Evolutionary conservation across 2,888 invertebrate genomes (phyloP).

Genomic region (Oxytorus armatus): DNA sequence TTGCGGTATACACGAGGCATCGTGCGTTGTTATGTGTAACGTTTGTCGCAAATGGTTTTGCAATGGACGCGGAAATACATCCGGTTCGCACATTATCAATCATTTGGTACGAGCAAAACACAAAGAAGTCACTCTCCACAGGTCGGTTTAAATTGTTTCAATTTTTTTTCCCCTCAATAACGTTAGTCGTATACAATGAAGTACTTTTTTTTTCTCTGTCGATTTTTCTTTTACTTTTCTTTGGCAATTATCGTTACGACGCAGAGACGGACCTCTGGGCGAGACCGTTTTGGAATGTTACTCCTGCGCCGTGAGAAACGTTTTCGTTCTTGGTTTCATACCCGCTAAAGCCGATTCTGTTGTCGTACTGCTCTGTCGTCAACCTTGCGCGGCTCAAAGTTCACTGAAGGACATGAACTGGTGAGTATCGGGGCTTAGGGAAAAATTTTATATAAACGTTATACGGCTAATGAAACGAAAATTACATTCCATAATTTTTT

Average conservation of each 20-base stretch:
- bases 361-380: conserved; percentile 97
- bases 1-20: conserved; percentile 99
- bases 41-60: conserved; percentile 99
- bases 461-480: too few relatives aligned
- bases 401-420: conserved; percentile 99
- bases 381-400: conserved; percentile 99
- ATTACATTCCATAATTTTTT: too few relatives aligned
- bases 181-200: too few relatives aligned
- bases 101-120: conserved; percentile 99
- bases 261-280: conserved; percentile 97
- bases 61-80: conserved; percentile 98
- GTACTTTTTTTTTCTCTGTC: too few relatives aligned
- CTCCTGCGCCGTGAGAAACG: conserved; percentile 98
- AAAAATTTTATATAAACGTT: too few relatives aligned
- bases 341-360: conserved; percentile 99
- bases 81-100: conserved; percentile 99
- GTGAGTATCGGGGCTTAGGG: too few relatives aligned
- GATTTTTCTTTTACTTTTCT: too few relatives aligned
- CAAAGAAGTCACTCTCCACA: conserved; percentile 98
- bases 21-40: conserved; percentile 99
- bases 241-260: background rate
- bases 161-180: background rate
- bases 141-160: conserved; percentile 72
- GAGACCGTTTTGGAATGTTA: conserved; percentile 99
- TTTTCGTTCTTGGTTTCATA: conserved; percentile 99